phyloP scores from a whole-genome alignment of 2,113 vertebrate genomes.

The Speoplatyrhinus poulsoni region DNA sequence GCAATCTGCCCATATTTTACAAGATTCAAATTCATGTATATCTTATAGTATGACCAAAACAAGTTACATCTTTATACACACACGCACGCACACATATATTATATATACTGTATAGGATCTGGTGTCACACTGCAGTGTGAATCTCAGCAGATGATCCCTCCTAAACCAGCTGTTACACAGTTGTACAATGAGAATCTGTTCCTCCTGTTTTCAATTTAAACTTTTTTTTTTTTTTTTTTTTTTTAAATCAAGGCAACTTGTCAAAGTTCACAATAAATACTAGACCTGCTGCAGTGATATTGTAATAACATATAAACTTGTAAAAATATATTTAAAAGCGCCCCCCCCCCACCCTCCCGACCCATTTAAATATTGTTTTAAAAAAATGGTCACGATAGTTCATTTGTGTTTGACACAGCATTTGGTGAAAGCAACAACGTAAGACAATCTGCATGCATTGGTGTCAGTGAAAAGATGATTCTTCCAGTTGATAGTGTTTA shows the following conservation, averaged over 20 bases:
- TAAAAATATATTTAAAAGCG: constrained; percentile 63
- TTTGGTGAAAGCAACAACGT: constrained; percentile 38
- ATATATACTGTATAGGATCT: constrained; percentile 71
- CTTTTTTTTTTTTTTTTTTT: constrained; percentile 51
- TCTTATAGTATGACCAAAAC: constrained; percentile 83
- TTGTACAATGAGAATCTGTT: constrained; percentile 73
- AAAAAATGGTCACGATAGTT: constrained; percentile 46
- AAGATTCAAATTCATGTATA: constrained; percentile 81
- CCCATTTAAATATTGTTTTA: constrained; percentile 31
- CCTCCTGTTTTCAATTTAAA: neutral
- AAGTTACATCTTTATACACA: constrained; percentile 58
- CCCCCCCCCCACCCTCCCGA: constrained; percentile 13
- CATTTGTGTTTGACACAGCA: constrained; percentile 48
- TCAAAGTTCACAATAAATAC: constrained; percentile 77
- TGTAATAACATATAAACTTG: constrained; percentile 61
- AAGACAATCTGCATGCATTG: constrained; percentile 58
- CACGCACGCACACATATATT: neutral
- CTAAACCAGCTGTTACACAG: constrained; percentile 75
- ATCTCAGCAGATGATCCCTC: constrained; percentile 54
- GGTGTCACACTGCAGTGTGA: constrained; percentile 74
- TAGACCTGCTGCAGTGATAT: constrained; percentile 73
- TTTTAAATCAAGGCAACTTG: constrained; percentile 81
- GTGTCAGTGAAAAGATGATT: constrained; percentile 39
- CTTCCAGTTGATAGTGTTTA: constrained; percentile 57
- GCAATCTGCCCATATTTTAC: constrained; percentile 91